A percentile compares a stretch with the other conserved stretches of the same genome.
These are phyloP conservation scores for Aspidiotus rigidus DNA, from an alignment of 2,888 invertebrate genomes.

Conservation along the genomic window DNA sequence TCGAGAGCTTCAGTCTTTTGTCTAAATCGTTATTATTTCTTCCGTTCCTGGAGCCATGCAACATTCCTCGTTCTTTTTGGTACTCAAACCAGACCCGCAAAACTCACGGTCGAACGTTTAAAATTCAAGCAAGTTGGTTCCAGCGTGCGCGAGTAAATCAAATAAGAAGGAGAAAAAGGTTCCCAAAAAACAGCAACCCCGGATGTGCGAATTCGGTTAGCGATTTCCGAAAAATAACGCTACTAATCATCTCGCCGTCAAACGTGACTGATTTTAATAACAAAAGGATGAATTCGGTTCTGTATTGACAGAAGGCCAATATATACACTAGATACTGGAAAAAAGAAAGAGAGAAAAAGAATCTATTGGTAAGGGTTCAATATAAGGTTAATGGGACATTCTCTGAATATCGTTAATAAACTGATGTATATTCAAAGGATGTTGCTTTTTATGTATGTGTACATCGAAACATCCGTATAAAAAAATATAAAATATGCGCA, in stretches of 20 bases:
- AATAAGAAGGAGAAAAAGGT: no score
- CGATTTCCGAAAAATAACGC: constrained; percentile 26
- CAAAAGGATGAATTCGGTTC: constrained; percentile 31
- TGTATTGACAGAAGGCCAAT: constrained; percentile 33
- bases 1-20: no score
- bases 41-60: no score
- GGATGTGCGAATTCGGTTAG: background rate
- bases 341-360: constrained; percentile 18
- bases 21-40: no score
- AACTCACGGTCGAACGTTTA: no score
- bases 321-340: background rate
- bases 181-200: background rate
- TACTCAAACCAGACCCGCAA: no score
- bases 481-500: constrained; percentile 26
- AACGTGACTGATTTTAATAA: constrained; percentile 33
- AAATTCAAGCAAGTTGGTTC: no score
- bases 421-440: constrained; percentile 34
- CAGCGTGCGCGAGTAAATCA: no score
- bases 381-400: constrained; percentile 34
- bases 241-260: constrained; percentile 31
- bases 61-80: no score
- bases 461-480: constrained; percentile 27
- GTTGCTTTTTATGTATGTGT: constrained; percentile 26
- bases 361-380: constrained; percentile 1
- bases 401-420: constrained; percentile 34